Conservation (phyloP, 2,888 invertebrate genomes). For the Tipula unca region DNA sequence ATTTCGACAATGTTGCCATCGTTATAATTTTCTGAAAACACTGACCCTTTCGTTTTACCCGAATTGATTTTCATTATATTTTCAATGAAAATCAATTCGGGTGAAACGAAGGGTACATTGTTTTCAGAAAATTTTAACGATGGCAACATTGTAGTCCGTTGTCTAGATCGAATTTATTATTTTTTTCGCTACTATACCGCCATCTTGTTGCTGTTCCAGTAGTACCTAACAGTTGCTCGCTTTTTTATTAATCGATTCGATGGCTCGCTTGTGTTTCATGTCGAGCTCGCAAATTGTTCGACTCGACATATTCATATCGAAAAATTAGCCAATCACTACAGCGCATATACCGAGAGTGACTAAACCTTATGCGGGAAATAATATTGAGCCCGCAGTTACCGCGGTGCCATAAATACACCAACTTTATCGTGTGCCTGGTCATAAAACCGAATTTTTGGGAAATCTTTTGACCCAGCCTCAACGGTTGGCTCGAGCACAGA, state of each 20-base stretch:
- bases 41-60: neutral
- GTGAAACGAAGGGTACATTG: neutral
- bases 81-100: neutral
- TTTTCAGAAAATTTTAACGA: neutral
- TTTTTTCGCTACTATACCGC: neutral
- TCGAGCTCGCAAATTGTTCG: conserved; percentile 40
- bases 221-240: neutral
- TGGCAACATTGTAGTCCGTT: neutral
- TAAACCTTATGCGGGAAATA: conserved; percentile 65
- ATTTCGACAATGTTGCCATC: conserved; percentile 20
- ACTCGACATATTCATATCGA: conserved; percentile 50
- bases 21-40: neutral
- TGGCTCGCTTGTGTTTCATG: conserved; percentile 50
- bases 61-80: neutral
- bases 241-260: conserved; percentile 34
- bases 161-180: neutral
- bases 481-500: conserved; percentile 61
- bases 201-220: neutral
- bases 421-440: conserved; percentile 53
- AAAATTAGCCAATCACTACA: conserved; percentile 64
- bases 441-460: conserved; percentile 62
- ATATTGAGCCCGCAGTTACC: conserved; percentile 50
- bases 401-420: conserved; percentile 49
- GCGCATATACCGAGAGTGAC: conserved; percentile 74
- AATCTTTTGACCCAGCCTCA: conserved; percentile 71